These are phyloP conservation scores for Cynaeus angustus DNA, from an alignment of 2,888 invertebrate species.

Conservation along the genomic window DNA sequence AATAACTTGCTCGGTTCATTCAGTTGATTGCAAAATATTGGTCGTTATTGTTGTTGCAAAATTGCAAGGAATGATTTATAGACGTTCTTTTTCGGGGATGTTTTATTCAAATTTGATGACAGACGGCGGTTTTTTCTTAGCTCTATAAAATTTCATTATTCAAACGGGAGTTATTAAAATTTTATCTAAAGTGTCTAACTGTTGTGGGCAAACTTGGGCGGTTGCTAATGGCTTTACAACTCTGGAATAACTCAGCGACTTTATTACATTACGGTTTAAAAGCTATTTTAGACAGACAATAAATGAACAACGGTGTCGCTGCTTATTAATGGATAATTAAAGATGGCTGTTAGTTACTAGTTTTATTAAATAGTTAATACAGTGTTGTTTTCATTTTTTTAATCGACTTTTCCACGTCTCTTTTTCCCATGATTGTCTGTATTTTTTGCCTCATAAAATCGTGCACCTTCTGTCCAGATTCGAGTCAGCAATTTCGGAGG, in stretches of 20 bases:
- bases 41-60: conserved; percentile 34
- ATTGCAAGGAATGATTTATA: conserved; percentile 27
- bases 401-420: too few relatives aligned
- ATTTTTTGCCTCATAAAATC: conserved; percentile 17
- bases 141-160: not conserved
- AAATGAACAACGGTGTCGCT: not conserved
- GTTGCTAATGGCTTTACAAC: conserved; percentile 9
- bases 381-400: too few relatives aligned
- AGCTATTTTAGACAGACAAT: conserved; percentile 5
- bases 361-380: too few relatives aligned
- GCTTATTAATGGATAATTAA: not conserved
- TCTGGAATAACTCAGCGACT: conserved; percentile 2
- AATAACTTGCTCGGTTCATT: conserved; percentile 33
- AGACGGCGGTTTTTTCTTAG: too few relatives aligned
- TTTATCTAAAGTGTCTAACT: not conserved
- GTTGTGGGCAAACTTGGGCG: conserved; percentile 4
- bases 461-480: conserved; percentile 36
- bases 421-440: conserved; percentile 7
- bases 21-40: conserved; percentile 45
- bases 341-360: too few relatives aligned
- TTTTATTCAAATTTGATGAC: conserved; percentile 11
- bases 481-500: conserved; percentile 41
- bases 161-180: not conserved
- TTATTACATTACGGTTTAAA: conserved; percentile 10
- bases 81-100: not conserved